Evolutionary conservation across 2,888 invertebrate species (phyloP), one percentile per base, ranked within the genome.

Genomic region (Callyntrura guangdongensis): DNA sequence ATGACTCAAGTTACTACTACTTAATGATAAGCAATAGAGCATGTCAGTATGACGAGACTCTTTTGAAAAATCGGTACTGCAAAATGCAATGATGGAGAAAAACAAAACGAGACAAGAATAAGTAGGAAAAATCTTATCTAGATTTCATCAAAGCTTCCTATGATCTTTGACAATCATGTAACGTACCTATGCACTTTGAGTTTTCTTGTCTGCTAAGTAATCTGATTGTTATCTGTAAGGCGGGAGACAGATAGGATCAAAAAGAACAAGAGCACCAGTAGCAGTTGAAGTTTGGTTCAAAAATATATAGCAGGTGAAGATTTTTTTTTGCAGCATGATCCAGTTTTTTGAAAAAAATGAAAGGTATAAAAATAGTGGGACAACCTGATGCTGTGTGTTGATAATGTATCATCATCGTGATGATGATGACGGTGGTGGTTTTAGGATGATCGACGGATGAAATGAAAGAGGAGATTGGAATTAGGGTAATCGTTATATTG

Each of bases 361-460:
- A 49, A 61, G 77, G 22, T 67, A 83, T 36, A 81, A 64, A 77
- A 86, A 86, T 64, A 45, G 61, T 61, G 5, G 47, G 59, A 64
- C 77, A 86, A 77, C 61, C 20, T 77, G 77, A 59, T 79, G 72
- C 72, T 45, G 69, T 36, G 2, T 36, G 36, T 36, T 36, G 36
- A 36, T 36, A 36, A n/a, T 36, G 36, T 36, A 36, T 36, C 36
- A 36, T 36, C 36, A 36, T 36, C 36, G 36, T 36, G 36, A 36
- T 36, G 36, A 64, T 64, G 22, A 64, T 64, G 22, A 64, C 25
- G 64, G 64, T 64, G 64, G 36, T 36, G 2, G 9, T 64, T 36
- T 14, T 36, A 36, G 36, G 69, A 67, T 27, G 8, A 45, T 14
- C 5, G 12, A n/a, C 6, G n/a, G 64, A 64, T 36, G 12, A 64